Evolutionary conservation across 2,888 invertebrate genomes (phyloP), one percentile per base, ranked within the genome.

Genomic region (Spicauda simplicius): DNA sequence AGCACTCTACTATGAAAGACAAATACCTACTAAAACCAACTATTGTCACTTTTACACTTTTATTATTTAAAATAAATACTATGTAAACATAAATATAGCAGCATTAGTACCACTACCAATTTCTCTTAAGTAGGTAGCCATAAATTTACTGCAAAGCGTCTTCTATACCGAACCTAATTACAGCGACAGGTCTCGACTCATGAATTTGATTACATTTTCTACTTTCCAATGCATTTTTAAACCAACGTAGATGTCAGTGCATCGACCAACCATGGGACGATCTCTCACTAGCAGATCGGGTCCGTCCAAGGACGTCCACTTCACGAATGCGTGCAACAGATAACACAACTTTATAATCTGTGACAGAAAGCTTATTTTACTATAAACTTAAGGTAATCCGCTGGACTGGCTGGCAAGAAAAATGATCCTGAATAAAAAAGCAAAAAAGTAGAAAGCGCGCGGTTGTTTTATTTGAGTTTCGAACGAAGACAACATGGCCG

Each of bases 251-350:
- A 62, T 59, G 85, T 87, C 88, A 89, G 92, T 92, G 92, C 92
- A 93, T 92, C 92, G 92, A 92, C 92, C 92, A 92, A 83, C 82
- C 86, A 84, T 87, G 90, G 88, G 89, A 87, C 91, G 88, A 87
- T 91, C 90, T 91, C 91, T 88, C 86, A 88, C 89, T 90, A 91
- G 93, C 93, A 90, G 92, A 92, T 93, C 93, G 90, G 88, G 92
- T 93, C 92, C 92, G 89, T 90, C 86, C 92, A 93, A 93, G 93
- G 93, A 92, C 93, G 90, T 91, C 92, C 91, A 91, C 87, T 92
- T 82, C 77, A 66, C 64, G 73, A 75, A 82, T 85, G 84, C 87
- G 83, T 82, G 80, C 76, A 67, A 69, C 71, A 69, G 69, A 69
- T 69, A 72, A 74, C 69, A 71, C 76, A 72, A 85, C 86, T 80